Conservation (phyloP, 1,140 invertebrate species). For the Scaptomyza graminum region DNA sequence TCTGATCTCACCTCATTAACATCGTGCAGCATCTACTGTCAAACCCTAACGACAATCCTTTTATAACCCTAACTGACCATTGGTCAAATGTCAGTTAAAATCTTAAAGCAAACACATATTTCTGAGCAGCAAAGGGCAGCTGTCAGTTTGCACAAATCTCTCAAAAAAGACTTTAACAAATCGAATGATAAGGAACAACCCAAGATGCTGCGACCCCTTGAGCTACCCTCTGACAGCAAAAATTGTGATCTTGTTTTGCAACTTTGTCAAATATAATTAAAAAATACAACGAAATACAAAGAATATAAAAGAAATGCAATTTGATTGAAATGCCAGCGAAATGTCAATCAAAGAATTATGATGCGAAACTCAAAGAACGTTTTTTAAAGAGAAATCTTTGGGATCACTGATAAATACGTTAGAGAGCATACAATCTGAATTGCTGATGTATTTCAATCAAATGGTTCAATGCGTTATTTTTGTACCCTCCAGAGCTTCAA, state of each 20-base stretch:
- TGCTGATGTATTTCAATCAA: slow-evolving; percentile 46
- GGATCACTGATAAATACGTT: slow-evolving; percentile 39
- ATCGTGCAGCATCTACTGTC: slow-evolving; percentile 2
- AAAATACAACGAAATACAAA: slow-evolving; percentile 38
- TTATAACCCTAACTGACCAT: slow-evolving; percentile 49
- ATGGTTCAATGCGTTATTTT: slow-evolving; percentile 57
- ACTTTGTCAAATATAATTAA: slow-evolving; percentile 77
- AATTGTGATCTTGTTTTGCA: slow-evolving; percentile 74
- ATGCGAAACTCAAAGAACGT: slow-evolving; percentile 17
- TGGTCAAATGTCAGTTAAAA: slow-evolving; percentile 73
- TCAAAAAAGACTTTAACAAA: neutral
- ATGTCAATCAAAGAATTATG: slow-evolving; percentile 63
- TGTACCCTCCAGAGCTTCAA: slow-evolving; percentile 32
- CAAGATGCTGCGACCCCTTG: slow-evolving; percentile 30
- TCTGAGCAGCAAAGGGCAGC: slow-evolving; percentile 34
- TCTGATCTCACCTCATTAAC: slow-evolving; percentile 16
- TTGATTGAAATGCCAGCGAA: slow-evolving; percentile 73
- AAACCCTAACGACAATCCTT: slow-evolving; percentile 47
- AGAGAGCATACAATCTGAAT: neutral
- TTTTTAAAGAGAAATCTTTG: slow-evolving; percentile 33
- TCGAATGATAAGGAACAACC: neutral
- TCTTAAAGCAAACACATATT: slow-evolving; percentile 3
- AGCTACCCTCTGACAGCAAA: slow-evolving; percentile 6
- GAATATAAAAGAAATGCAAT: slow-evolving; percentile 53
- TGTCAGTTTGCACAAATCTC: slow-evolving; percentile 42